phyloP scores from a whole-genome alignment of 2,113 vertebrate genomes.

The Zosterops japonicus region DNA sequence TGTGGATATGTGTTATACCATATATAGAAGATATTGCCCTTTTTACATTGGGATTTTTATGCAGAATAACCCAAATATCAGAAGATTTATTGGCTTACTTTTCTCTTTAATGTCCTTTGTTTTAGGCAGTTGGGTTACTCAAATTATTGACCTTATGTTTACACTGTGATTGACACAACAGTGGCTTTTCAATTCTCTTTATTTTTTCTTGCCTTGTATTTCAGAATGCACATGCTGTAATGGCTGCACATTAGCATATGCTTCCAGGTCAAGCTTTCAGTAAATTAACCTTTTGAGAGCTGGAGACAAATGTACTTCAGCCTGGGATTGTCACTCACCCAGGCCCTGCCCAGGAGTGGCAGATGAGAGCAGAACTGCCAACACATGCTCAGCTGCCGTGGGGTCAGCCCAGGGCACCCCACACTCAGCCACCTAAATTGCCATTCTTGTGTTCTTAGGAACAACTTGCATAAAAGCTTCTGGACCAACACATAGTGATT shows the following conservation, averaged over 20 bases:
- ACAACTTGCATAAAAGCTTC: not conserved
- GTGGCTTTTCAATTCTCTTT: not conserved
- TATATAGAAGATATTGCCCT: not conserved
- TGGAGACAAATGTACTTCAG: not conserved
- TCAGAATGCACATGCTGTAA: not conserved
- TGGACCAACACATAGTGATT: not conserved
- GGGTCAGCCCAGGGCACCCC: not conserved
- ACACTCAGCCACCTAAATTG: not conserved
- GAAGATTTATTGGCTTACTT: not conserved
- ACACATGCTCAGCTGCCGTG: rapidly evolving
- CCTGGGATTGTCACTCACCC: not conserved
- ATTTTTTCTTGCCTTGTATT: not conserved
- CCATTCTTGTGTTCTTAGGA: not conserved
- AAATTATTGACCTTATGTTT: not conserved
- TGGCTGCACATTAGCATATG: not conserved
- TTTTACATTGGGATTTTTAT: not conserved
- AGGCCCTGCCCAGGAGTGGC: not conserved
- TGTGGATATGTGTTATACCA: rapidly evolving
- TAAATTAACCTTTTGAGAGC: not conserved
- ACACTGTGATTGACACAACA: not conserved
- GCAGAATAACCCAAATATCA: not conserved
- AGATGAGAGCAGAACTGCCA: not conserved
- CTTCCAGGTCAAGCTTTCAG: not conserved
- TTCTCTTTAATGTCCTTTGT: not conserved
- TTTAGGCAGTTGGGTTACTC: not conserved